These are phyloP conservation scores for Xylota segnis DNA, from an alignment of 2,888 invertebrate genomes.

Conservation along the genomic window DNA sequence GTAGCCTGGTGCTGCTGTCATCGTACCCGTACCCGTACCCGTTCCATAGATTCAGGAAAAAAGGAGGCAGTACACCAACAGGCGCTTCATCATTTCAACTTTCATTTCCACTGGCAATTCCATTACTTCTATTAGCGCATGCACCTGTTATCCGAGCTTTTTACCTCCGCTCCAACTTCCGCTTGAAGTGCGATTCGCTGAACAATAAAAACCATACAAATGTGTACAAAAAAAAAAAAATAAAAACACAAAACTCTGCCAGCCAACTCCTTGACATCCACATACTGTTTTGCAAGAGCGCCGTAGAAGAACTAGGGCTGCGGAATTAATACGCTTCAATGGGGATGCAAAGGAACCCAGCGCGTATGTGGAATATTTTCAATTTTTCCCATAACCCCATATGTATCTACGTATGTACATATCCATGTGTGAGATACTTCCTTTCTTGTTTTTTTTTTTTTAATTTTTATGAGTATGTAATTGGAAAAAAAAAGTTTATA, in stretches of 20 bases:
- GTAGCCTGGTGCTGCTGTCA: neutral
- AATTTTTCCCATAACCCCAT: neutral
- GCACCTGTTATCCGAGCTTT: constrained; percentile 50
- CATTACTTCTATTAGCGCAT: constrained; percentile 51
- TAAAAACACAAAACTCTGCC: constrained; percentile 1
- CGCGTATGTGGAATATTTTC: constrained; percentile 58
- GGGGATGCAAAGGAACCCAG: constrained; percentile 28
- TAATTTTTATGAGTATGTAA: constrained; percentile 35
- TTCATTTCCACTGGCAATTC: constrained; percentile 29
- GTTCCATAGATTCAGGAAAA: neutral
- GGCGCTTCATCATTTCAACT: constrained; percentile 20
- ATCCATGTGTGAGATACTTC: too few relatives aligned
- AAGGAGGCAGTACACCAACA: neutral
- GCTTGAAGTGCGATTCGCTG: constrained; percentile 58
- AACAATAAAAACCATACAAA: constrained; percentile 64
- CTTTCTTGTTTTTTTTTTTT: too few relatives aligned
- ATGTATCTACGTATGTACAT: too few relatives aligned
- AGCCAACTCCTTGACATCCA: constrained; percentile 49
- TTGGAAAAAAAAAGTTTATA: constrained; percentile 31
- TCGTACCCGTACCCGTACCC: too few relatives aligned
- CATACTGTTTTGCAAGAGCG: constrained; percentile 7
- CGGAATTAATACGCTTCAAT: constrained; percentile 34
- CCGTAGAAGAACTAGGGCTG: constrained; percentile 2
- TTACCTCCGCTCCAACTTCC: constrained; percentile 34
- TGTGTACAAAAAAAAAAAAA: constrained; percentile 15